Evolutionary conservation across 2,797 vertebrate genomes (phyloP).

Genomic region (Hipposideros larvatus): DNA sequence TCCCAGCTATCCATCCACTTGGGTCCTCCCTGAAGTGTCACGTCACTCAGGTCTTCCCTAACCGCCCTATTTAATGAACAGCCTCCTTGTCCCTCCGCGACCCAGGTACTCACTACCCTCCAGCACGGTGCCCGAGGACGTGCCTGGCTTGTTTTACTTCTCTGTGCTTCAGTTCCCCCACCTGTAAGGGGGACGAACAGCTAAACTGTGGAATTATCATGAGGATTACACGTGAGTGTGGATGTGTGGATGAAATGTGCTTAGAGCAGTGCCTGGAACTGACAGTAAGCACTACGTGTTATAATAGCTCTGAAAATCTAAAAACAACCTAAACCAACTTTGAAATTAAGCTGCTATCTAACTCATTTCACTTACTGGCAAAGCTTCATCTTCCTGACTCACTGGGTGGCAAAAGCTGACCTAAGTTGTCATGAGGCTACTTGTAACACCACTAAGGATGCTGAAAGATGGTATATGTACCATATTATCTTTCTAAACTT

Average conservation of each 20-base stretch:
- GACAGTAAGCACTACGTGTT: fast-evolving
- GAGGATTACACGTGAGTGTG: neutral
- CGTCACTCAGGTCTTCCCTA: neutral
- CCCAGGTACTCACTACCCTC: neutral
- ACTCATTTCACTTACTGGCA: neutral
- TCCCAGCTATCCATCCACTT: fast-evolving
- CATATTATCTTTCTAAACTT: neutral
- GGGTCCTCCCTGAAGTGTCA: neutral
- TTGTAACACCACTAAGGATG: neutral
- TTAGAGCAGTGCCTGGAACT: neutral
- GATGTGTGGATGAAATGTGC: neutral
- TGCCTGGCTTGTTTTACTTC: neutral
- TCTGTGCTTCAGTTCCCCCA: neutral
- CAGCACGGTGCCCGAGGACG: no score
- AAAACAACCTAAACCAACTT: neutral
- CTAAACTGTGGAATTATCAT: neutral
- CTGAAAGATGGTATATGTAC: neutral
- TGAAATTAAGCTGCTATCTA: neutral
- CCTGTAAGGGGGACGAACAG: neutral
- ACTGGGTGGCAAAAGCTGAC: neutral
- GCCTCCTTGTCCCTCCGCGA: neutral
- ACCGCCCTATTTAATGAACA: neutral
- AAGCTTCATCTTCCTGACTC: neutral
- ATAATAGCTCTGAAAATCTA: neutral
- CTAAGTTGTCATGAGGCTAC: neutral